These are phyloP conservation scores for Stramonita haemastoma DNA, from an alignment of 2,888 invertebrate genomes.

Conservation along the genomic window DNA sequence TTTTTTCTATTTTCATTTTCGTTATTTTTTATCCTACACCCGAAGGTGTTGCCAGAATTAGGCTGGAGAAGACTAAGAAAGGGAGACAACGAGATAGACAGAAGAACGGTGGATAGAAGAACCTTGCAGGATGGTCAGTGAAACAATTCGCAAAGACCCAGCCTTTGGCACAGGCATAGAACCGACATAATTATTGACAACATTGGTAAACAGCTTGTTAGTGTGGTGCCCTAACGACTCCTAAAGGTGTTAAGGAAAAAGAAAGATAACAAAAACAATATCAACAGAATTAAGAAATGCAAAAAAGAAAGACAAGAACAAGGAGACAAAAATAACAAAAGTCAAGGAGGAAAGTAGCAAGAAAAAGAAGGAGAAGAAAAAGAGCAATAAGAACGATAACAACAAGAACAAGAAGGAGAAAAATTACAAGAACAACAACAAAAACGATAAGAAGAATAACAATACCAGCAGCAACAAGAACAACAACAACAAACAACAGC, in stretches of 20 bases:
- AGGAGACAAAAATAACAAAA: neutral
- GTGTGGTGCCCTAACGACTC: too few species aligned
- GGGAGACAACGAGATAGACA: neutral
- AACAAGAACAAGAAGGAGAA: neutral
- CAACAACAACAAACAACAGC: neutral
- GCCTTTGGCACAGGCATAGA: too few species aligned
- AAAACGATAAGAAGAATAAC: neutral
- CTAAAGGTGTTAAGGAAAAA: too few species aligned
- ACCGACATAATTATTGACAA: too few species aligned
- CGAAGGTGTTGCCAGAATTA: too few species aligned
- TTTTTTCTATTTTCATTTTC: too few species aligned
- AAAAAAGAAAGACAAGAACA: neutral
- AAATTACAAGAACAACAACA: neutral
- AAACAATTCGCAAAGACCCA: too few species aligned
- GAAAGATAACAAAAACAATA: neutral
- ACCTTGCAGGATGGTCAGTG: too few species aligned
- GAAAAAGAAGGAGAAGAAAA: neutral
- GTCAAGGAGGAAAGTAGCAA: neutral
- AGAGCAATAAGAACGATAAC: neutral
- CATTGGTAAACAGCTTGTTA: too few species aligned
- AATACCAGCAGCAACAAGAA: neutral
- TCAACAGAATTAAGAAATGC: too few species aligned
- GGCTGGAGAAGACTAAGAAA: neutral
- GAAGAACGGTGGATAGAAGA: neutral
- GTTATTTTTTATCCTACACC: too few species aligned